Conservation (phyloP, 2,113 vertebrate species). For the Carlito syrichta region DNA sequence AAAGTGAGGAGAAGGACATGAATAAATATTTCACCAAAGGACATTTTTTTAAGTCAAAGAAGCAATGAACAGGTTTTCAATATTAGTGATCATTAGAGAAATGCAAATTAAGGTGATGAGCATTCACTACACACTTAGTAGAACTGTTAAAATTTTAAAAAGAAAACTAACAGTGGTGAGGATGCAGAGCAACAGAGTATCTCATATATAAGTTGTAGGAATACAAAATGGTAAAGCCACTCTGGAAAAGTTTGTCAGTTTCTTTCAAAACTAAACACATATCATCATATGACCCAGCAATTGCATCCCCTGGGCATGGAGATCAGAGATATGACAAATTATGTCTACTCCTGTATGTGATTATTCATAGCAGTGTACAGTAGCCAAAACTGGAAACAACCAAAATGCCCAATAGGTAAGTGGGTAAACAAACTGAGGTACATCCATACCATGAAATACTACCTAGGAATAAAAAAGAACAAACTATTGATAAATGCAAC, state of each 20-base stretch:
- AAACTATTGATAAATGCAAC: background rate
- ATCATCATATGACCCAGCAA: background rate
- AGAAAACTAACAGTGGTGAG: background rate
- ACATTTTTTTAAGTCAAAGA: too few species aligned
- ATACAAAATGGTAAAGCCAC: background rate
- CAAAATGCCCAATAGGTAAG: background rate
- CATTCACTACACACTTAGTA: background rate
- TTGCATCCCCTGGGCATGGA: background rate
- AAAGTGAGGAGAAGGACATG: background rate
- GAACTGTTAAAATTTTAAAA: slow-evolving; percentile 6
- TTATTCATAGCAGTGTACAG: background rate
- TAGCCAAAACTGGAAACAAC: background rate
- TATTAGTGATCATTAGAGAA: slow-evolving; percentile 35
- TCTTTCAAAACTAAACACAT: slow-evolving; percentile 38
- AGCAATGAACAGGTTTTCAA: slow-evolving; percentile 28
- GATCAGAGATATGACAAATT: slow-evolving; percentile 12
- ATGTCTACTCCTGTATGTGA: background rate
- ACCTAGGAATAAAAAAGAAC: background rate
- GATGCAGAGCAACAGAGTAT: background rate
- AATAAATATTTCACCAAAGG: slow-evolving; percentile 19
- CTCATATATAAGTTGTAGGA: background rate
- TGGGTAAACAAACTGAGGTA: background rate
- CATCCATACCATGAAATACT: background rate
- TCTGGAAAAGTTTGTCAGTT: background rate
- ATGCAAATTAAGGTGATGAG: slow-evolving; percentile 11